Evolutionary conservation across 2,888 invertebrate genomes (phyloP).

Genomic region (Ichneumoninae sp.): DNA sequence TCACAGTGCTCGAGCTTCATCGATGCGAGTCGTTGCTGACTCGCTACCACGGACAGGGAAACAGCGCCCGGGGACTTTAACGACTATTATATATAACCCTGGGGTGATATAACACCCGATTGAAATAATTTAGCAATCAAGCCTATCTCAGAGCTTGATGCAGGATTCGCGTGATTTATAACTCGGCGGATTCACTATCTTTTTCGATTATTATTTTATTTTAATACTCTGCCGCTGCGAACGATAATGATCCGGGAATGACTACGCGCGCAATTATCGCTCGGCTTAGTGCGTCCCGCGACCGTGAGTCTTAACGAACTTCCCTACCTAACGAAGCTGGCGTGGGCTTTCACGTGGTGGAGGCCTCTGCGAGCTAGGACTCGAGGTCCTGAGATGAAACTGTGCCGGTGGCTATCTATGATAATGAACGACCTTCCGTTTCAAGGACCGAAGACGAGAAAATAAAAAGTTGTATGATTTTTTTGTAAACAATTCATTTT

Average conservation of each 20-base stretch:
- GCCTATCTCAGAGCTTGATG: neutral
- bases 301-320: conserved; percentile 10
- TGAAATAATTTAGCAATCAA: conserved; percentile 21
- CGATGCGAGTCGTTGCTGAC: neutral
- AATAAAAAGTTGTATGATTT: neutral
- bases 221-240: neutral
- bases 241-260: conserved; percentile 9
- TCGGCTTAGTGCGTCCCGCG: neutral
- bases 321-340: conserved; percentile 17
- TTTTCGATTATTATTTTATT: conserved; percentile 6
- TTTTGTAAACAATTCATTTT: too few species aligned
- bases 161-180: neutral
- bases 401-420: neutral
- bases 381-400: neutral
- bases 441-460: neutral
- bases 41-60: neutral
- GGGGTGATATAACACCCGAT: neutral
- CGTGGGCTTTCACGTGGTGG: neutral
- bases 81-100: neutral
- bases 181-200: neutral
- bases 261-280: conserved; percentile 1
- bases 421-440: neutral
- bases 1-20: neutral
- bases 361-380: neutral
- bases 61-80: neutral